These are phyloP conservation scores for Meta bourneti DNA, from an alignment of 2,888 invertebrate species.

Conservation along the genomic window DNA sequence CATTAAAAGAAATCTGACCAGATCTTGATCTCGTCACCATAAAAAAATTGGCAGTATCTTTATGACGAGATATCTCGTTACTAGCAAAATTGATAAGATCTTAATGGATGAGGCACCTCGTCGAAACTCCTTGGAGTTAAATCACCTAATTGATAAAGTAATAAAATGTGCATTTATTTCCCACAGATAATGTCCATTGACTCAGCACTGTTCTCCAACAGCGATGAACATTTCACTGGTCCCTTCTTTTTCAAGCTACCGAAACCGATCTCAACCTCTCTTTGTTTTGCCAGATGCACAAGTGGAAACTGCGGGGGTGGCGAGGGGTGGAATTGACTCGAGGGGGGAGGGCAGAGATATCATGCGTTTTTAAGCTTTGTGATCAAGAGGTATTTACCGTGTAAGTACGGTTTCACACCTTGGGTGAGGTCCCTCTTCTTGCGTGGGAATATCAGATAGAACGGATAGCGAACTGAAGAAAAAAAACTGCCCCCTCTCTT, in stretches of 20 bases:
- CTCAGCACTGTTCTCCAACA: background rate
- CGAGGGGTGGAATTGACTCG: background rate
- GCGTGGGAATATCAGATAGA: constrained; percentile 50
- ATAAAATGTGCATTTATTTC: no score
- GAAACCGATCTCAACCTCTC: constrained; percentile 5
- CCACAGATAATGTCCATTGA: background rate
- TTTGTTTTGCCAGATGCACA: background rate
- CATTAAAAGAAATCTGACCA: no score
- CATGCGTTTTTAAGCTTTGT: constrained; percentile 22
- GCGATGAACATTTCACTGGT: background rate
- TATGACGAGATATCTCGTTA: no score
- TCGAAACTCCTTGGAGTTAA: no score
- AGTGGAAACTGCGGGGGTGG: background rate
- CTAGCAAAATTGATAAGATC: no score
- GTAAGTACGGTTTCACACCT: constrained; percentile 61
- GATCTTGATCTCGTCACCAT: no score
- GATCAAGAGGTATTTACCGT: constrained; percentile 38
- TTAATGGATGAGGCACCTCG: no score
- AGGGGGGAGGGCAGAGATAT: background rate
- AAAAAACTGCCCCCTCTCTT: background rate
- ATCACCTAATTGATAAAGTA: no score
- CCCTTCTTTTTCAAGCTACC: background rate
- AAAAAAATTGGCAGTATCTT: no score
- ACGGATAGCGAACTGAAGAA: constrained; percentile 10
- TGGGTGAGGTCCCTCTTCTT: constrained; percentile 33